These are phyloP conservation scores for Leptopilina boulardi DNA, from an alignment of 1,140 invertebrate genomes.

Conservation along the genomic window DNA sequence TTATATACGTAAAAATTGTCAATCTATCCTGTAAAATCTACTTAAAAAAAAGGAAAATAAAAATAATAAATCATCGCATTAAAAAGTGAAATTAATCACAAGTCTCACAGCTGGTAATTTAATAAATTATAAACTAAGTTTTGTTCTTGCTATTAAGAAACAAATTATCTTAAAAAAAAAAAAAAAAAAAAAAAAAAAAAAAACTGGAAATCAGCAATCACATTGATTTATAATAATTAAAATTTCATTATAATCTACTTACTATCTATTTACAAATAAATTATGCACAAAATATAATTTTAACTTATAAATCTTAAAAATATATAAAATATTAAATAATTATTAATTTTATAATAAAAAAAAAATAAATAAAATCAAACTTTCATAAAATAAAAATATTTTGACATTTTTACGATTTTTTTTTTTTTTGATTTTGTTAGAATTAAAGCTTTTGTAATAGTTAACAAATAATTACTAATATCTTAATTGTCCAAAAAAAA, in stretches of 20 bases:
- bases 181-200: background rate
- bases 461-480: no score
- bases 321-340: background rate
- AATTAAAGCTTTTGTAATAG: no score
- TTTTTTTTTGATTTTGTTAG: no score
- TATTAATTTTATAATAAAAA: background rate
- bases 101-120: constrained; percentile 3
- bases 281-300: background rate
- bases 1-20: background rate
- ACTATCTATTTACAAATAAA: constrained; percentile 23
- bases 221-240: background rate
- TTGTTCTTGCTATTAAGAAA: background rate
- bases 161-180: background rate
- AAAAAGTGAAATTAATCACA: constrained; percentile 13
- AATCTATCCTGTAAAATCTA: constrained; percentile 10
- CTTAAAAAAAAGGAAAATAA: background rate
- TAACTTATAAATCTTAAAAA: background rate
- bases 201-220: background rate
- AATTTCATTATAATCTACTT: background rate
- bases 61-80: background rate
- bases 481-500: no score
- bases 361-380: no score
- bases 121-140: background rate
- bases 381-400: no score
- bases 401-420: no score